Base-by-base conservation (phyloP, 2,888 invertebrate genomes). In the Troides helena region DNA sequence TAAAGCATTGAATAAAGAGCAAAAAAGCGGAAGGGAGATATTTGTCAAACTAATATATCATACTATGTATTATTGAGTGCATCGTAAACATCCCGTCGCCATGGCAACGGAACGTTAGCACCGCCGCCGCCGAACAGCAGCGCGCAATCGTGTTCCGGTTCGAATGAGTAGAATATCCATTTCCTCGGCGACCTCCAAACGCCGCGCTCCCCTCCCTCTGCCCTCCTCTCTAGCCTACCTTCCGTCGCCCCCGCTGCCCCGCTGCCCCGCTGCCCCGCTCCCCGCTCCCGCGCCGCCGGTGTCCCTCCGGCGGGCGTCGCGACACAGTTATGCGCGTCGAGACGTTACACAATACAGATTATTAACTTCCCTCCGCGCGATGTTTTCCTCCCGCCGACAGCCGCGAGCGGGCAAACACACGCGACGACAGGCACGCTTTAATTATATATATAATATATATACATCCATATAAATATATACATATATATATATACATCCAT, bases 361-460 rank as follows among this genome's bases (percentile, higher is more conserved):
- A 77, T 80, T 78, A 78, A 78, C 78, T 81, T 78, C 79, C 78
- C 79, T 79, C 76, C 69, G 66, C 73, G 71, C 72, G 78, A 76
- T 79, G 81, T 86, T 85, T 84, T 84, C 83, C 83, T 85, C 79
- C 65, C 71, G 73, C 69, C 78, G 82, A 81, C 83, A 81, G 81
- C 81, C 73, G 74, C 73, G 71, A 70, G 62, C 63, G 63, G 70
- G 80, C 76, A 83, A 72, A 61, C 67, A 71, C 62, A 71, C 62
- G 67, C 74, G 72, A 18, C 17, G 46, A 65, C 70, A 71, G 81
- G 83, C 70, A 68, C 68, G 84, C 74, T 74, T 4, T 7, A 50
- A 4, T 50, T 50, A 14, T 50, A 50, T 50, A 4, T 50, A 50
- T 18, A 50, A 50, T 50, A 50, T 3, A 30, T 30, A 30, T 30